Base-by-base conservation (phyloP, 2,888 invertebrate species). In the Aspidiotus destructor region DNA sequence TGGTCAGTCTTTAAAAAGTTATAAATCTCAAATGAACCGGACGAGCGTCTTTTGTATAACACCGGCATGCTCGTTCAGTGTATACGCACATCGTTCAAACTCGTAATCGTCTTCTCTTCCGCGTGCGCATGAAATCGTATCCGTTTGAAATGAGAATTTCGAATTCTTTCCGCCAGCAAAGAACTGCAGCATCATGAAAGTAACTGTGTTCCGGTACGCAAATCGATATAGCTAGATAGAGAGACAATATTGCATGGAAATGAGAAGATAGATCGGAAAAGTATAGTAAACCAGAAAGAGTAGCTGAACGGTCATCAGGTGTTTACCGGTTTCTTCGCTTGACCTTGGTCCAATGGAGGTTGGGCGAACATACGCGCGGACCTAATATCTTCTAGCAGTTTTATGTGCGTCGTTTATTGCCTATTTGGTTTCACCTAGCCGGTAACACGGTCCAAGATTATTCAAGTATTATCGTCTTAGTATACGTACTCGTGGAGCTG, bases 301-400 rank as follows among this genome's bases (percentile, higher is more conserved):
- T 5, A 28, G 28, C 28, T 28, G 28, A 28, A 28, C 28, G 28
- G 28, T 28, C 28, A 57, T 42, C 65, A 65, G 65, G 65, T 65
- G 65, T 58, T 65, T 65, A 65, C 65, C 57, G 57, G 65, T 58
- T 65, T 57, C 55, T 58, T 65, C 58, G 55, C 65, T 65, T 57
- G 65, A 65, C 65, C 65, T 65, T 65, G 65, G 65, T 65, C 65
- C 65, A 65, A 65, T 65, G 58, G 65, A 65, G 65, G 65, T 65
- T 65, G 65, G 42, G 58, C 65, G 65, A 58, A 58, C 65, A 65
- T 65, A 57, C n/a, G 65, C n/a, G 65, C 55, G 65, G 65, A 65
- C 65, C 65, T 58, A 65, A 65, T 57, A 65, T 65, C 44, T 65
- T 48, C 17, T 42, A 40, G 55, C 42, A 16, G 42, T 53, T 44